Conservation (phyloP, 2,888 invertebrate genomes). For the Lysandra bellargus region DNA sequence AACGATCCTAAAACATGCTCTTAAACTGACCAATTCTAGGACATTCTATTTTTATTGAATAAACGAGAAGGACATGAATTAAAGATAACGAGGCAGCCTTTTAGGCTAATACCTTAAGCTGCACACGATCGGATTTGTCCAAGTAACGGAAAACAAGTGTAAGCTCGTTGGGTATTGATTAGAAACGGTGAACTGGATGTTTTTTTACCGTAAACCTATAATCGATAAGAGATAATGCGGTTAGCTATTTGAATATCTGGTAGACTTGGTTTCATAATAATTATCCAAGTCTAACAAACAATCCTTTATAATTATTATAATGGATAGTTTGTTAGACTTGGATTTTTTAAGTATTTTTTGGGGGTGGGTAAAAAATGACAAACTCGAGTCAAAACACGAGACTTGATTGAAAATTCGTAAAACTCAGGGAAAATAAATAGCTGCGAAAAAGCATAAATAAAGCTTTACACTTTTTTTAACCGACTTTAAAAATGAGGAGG, state of each 20-base stretch:
- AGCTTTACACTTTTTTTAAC: too few species aligned
- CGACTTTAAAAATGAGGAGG: too few species aligned
- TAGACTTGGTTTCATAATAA: neutral
- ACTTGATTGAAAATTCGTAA: too few species aligned
- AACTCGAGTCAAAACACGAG: too few species aligned
- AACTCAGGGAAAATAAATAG: too few species aligned
- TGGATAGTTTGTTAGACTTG: too few species aligned
- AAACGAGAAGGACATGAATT: neutral
- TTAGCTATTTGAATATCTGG: neutral
- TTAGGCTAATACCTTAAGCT: slow-evolving; percentile 28
- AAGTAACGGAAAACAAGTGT: slow-evolving; percentile 19
- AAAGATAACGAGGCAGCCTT: neutral
- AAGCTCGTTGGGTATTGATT: slow-evolving; percentile 29
- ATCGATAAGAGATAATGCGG: neutral
- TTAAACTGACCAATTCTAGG: neutral
- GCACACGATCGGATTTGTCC: slow-evolving; percentile 19
- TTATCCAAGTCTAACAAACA: too few species aligned
- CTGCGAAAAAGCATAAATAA: too few species aligned
- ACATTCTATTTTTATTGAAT: neutral
- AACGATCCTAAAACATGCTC: too few species aligned
- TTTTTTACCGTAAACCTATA: neutral
- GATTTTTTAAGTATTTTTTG: too few species aligned
- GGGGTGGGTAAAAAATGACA: too few species aligned
- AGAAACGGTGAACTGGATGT: neutral
- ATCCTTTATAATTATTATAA: too few species aligned